Conservation (phyloP, 1,140 invertebrate genomes). For the Scaptodrosophila lebanonensis region DNA sequence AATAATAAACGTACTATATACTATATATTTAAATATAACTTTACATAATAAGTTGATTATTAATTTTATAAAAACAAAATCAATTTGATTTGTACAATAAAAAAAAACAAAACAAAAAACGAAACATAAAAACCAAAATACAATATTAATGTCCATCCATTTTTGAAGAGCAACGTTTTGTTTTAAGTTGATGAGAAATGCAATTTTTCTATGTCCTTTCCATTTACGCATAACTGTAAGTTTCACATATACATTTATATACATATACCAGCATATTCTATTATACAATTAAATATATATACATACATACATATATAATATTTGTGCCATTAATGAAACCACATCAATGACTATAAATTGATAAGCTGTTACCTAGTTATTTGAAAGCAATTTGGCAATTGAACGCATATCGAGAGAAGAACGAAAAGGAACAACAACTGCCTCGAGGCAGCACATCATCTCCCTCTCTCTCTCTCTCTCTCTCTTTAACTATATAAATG, state of each 20-base stretch:
- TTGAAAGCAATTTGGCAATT: constrained; percentile 53
- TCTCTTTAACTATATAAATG: constrained; percentile 37
- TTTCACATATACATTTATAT: constrained; percentile 23
- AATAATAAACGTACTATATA: constrained; percentile 40
- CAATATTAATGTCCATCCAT: constrained; percentile 74
- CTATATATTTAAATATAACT: constrained; percentile 41
- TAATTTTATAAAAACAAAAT: constrained; percentile 49
- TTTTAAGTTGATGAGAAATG: constrained; percentile 66
- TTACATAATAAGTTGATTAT: constrained; percentile 53
- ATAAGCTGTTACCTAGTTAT: constrained; percentile 74
- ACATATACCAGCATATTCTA: constrained; percentile 10
- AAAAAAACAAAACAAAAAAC: background rate
- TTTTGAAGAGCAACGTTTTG: constrained; percentile 62
- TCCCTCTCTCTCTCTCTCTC: too few relatives aligned
- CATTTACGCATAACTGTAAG: constrained; percentile 49
- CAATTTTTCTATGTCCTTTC: constrained; percentile 65
- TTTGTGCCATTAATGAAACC: constrained; percentile 28
- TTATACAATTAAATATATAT: constrained; percentile 10
- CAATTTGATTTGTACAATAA: constrained; percentile 59
- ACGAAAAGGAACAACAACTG: constrained; percentile 21
- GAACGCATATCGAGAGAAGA: constrained; percentile 7
- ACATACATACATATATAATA: constrained; percentile 22
- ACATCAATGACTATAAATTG: constrained; percentile 28
- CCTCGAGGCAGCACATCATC: constrained; percentile 55
- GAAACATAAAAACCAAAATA: constrained; percentile 26